Evolutionary conservation across 2,888 invertebrate species (phyloP).

Genomic region (Thymelicus sylvestris): DNA sequence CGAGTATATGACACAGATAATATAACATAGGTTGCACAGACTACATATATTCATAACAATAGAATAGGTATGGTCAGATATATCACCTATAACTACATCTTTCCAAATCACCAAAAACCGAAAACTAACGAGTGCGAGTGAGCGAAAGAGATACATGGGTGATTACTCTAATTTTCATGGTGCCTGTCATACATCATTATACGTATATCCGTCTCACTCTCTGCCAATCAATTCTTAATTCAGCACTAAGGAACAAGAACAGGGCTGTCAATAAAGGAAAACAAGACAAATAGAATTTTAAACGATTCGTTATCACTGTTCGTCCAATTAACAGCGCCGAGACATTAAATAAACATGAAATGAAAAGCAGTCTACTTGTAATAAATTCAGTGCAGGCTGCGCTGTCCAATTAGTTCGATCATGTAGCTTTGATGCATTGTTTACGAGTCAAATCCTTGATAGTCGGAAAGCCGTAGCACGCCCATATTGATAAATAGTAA

Average conservation of each 20-base stretch:
- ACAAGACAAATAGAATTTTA: slow-evolving; percentile 2
- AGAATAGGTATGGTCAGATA: too few species aligned
- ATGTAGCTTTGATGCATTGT: slow-evolving; percentile 21
- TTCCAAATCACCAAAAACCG: too few species aligned
- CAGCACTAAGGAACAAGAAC: too few species aligned
- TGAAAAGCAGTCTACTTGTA: slow-evolving; percentile 18
- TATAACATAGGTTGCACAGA: too few species aligned
- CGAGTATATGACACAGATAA: too few species aligned
- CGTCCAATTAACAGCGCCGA: slow-evolving; percentile 26
- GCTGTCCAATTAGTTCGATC: slow-evolving; percentile 32
- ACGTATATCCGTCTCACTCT: not conserved
- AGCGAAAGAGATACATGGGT: too few species aligned
- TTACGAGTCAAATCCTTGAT: not conserved
- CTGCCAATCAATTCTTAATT: not conserved
- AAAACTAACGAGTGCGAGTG: too few species aligned
- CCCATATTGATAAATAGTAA: not conserved
- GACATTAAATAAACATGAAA: slow-evolving; percentile 35
- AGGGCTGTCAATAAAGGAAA: not conserved
- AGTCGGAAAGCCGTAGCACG: not conserved
- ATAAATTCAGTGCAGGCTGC: slow-evolving; percentile 14
- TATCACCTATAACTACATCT: too few species aligned
- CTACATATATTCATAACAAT: too few species aligned
- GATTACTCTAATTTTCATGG: too few species aligned
- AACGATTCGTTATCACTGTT: slow-evolving; percentile 10
- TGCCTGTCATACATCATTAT: not conserved